Evolutionary conservation across 2,888 invertebrate species (phyloP).

Genomic region (Proisotoma minuta): DNA sequence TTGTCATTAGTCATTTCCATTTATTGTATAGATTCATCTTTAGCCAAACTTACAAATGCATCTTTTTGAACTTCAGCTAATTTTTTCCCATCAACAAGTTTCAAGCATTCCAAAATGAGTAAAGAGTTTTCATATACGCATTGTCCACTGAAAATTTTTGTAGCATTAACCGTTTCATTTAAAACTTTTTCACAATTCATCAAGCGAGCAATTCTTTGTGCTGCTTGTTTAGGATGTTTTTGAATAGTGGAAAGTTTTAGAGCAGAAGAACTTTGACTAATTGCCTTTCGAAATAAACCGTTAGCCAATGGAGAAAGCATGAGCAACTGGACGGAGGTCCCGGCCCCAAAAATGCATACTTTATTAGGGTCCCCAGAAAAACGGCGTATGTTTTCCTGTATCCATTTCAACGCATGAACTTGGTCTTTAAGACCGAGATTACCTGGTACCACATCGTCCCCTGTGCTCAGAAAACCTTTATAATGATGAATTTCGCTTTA

Average conservation of each 20-base stretch:
- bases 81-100: slow-evolving; percentile 35
- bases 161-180: slow-evolving; percentile 22
- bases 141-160: slow-evolving; percentile 14
- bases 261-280: slow-evolving; percentile 34
- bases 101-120: slow-evolving; percentile 32
- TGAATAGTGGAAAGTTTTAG: slow-evolving; percentile 28
- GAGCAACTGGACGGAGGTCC: slow-evolving; percentile 34
- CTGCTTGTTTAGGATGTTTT: slow-evolving; percentile 30
- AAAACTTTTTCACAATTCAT: slow-evolving; percentile 31
- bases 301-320: slow-evolving; percentile 34
- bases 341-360: slow-evolving; percentile 28
- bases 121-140: slow-evolving; percentile 19
- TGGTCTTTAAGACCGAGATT: slow-evolving; percentile 30
- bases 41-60: slow-evolving; percentile 24
- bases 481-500: background rate
- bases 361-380: slow-evolving; percentile 31
- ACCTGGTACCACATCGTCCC: slow-evolving; percentile 23
- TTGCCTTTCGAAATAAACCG: slow-evolving; percentile 36
- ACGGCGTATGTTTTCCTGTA: slow-evolving; percentile 30
- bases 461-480: slow-evolving; percentile 34
- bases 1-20: no score
- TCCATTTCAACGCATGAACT: slow-evolving; percentile 32
- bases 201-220: slow-evolving; percentile 30
- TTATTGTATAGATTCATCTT: background rate
- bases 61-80: slow-evolving; percentile 37